Base-by-base conservation (phyloP, 2,113 vertebrate genomes). In the Tragelaphus scriptus region DNA sequence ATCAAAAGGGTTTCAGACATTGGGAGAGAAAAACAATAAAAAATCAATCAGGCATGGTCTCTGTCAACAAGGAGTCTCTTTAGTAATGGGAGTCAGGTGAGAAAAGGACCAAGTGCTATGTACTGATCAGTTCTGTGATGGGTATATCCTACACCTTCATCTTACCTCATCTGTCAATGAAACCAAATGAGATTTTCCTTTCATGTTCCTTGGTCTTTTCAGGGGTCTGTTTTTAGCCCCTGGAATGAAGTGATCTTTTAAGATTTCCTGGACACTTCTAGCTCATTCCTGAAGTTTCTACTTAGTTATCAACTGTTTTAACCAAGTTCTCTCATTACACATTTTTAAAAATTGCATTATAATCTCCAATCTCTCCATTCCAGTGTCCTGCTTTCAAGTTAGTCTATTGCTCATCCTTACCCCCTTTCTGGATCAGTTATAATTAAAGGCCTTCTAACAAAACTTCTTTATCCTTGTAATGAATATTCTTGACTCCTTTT, bases 11-110 rank as follows among this genome's bases (percentile, higher is more conserved):
- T 25, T 26, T 44, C 61, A 53, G 40, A 32, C 30, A 61, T 0
- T 23, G 23, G 1, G 1, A 61, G 8, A 10, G 14, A 7, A 0
- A 5, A 91, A 15, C 5, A 23, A 19, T 10, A 30, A 58, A 47
- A n/a, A 3, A 14, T 8, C 12, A 17, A 0, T 17, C 36, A 65
- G 16, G 0, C 49, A 16, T 44, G 12, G 4, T 13, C 21, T 81
- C n/a, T 85, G 7, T 40, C 2, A 1, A 58, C 7, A 9, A 7
- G 17, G 17, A 17, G 1, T 0, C 6, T 12, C 0, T 1, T 77
- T 23, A 58, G 5, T 0, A 19, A 2, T 1, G 6, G 10, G 1
- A 53, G 3, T 23, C 15, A 21, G 51, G 75, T 21, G 15, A 26
- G 51, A 12, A 25, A 49, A 40, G 26, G 36, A 53, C 23, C 10